phyloP scores from a whole-genome alignment of 2,888 invertebrate species.

The Ceriagrion tenellum region DNA sequence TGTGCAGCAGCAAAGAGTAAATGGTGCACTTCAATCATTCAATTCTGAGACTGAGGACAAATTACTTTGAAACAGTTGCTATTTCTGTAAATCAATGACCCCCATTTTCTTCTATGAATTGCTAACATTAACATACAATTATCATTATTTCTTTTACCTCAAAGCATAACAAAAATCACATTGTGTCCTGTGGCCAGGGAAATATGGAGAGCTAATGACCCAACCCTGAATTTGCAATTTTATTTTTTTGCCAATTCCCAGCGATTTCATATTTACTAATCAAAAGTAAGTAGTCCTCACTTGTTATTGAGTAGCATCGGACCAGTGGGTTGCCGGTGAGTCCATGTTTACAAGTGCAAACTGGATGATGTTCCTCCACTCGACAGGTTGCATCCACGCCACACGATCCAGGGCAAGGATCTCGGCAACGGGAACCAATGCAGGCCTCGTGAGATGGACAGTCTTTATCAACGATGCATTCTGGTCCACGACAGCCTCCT shows the following conservation, averaged over 20 bases:
- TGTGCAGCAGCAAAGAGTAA: too few species aligned
- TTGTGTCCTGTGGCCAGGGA: too few species aligned
- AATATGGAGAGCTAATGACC: too few species aligned
- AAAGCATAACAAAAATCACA: too few species aligned
- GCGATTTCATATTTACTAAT: not conserved
- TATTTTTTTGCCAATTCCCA: not conserved
- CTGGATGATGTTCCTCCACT: constrained; percentile 88
- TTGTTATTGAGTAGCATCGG: constrained; percentile 83
- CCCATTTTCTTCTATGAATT: too few species aligned
- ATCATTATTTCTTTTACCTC: too few species aligned
- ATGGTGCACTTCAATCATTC: too few species aligned
- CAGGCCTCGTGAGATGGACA: constrained; percentile 87
- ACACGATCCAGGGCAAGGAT: constrained; percentile 91
- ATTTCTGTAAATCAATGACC: too few species aligned
- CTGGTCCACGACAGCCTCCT: constrained; percentile 86
- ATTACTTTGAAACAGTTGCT: too few species aligned
- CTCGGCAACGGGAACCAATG: constrained; percentile 88
- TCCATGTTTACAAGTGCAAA: constrained; percentile 87
- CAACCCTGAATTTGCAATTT: too few species aligned
- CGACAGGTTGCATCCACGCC: constrained; percentile 87
- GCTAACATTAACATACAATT: too few species aligned
- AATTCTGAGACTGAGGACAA: too few species aligned
- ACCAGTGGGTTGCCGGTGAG: constrained; percentile 88
- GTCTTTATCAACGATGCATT: constrained; percentile 90
- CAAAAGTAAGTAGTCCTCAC: constrained; percentile 71